A percentile compares a stretch with the other conserved stretches of the same genome.
phyloP scores from a whole-genome alignment of 2,797 vertebrate genomes.

The Tarsius wallacei region DNA sequence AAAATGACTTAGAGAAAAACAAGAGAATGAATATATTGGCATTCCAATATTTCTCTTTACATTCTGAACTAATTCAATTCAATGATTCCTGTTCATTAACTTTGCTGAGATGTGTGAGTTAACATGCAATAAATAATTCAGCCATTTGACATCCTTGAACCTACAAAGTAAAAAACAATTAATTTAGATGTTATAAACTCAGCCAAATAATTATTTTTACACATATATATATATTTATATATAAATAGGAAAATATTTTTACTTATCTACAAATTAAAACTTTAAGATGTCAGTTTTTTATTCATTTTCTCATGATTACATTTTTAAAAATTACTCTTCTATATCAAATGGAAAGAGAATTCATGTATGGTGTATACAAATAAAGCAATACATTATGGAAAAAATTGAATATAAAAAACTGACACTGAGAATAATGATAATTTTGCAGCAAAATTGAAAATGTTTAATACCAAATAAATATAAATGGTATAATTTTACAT shows the following conservation, averaged over 20 bases:
- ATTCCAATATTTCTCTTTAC: background rate
- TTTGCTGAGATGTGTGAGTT: background rate
- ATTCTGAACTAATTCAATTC: background rate
- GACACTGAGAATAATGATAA: background rate
- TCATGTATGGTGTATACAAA: background rate
- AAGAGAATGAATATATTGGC: background rate
- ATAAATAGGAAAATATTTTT: background rate
- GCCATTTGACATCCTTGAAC: background rate
- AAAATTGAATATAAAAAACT: background rate
- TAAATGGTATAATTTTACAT: background rate
- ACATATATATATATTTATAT: background rate
- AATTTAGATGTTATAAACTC: slow-evolving; percentile 24
- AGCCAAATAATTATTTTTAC: background rate
- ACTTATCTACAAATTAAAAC: background rate
- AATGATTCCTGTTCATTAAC: background rate
- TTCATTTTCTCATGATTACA: background rate
- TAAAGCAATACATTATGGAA: background rate
- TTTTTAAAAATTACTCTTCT: background rate
- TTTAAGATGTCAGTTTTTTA: slow-evolving; percentile 26
- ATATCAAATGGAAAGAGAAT: slow-evolving; percentile 27
- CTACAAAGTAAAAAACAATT: slow-evolving; percentile 14
- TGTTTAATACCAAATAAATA: background rate
- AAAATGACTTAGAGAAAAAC: background rate
- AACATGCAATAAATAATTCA: slow-evolving; percentile 35
- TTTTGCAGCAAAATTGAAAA: slow-evolving; percentile 9